phyloP scores from a whole-genome alignment of 2,888 invertebrate genomes.

The Cerastis rubricosa region DNA sequence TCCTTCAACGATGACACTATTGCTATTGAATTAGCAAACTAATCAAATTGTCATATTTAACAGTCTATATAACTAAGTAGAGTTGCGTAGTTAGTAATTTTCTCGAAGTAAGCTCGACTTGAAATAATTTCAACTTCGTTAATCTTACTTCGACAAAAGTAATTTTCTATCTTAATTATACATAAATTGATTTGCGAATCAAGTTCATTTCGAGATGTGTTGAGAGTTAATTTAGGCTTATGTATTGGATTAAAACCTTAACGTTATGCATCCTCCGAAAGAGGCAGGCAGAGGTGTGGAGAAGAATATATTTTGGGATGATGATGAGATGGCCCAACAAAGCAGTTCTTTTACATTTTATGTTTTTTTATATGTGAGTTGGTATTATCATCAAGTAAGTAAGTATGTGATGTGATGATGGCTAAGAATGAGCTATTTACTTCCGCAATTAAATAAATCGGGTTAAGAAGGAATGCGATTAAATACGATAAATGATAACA shows the following conservation, averaged over 20 bases:
- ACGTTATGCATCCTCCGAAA: background rate
- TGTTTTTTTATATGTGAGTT: background rate
- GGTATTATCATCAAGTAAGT: background rate
- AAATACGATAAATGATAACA: slow-evolving; percentile 26
- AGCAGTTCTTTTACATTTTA: background rate
- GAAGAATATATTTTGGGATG: background rate
- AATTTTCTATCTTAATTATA: slow-evolving; percentile 53
- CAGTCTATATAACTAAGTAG: slow-evolving; percentile 21
- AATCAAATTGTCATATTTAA: slow-evolving; percentile 27
- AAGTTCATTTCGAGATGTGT: slow-evolving; percentile 37
- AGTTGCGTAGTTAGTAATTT: slow-evolving; percentile 30
- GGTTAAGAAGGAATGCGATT: slow-evolving; percentile 14
- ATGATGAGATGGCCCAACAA: background rate
- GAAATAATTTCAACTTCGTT: slow-evolving; percentile 55
- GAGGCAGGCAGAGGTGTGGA: background rate
- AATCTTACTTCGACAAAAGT: slow-evolving; percentile 51
- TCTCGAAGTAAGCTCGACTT: slow-evolving; percentile 12
- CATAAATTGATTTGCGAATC: slow-evolving; percentile 39
- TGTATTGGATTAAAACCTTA: slow-evolving; percentile 1
- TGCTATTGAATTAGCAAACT: slow-evolving; percentile 20
- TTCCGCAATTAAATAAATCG: slow-evolving; percentile 1
- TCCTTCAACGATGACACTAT: slow-evolving; percentile 15
- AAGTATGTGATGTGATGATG: background rate
- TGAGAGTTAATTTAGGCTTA: slow-evolving; percentile 24
- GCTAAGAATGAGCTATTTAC: background rate